phyloP scores from a whole-genome alignment of 2,888 invertebrate genomes.

The Quadroppia sp. region DNA sequence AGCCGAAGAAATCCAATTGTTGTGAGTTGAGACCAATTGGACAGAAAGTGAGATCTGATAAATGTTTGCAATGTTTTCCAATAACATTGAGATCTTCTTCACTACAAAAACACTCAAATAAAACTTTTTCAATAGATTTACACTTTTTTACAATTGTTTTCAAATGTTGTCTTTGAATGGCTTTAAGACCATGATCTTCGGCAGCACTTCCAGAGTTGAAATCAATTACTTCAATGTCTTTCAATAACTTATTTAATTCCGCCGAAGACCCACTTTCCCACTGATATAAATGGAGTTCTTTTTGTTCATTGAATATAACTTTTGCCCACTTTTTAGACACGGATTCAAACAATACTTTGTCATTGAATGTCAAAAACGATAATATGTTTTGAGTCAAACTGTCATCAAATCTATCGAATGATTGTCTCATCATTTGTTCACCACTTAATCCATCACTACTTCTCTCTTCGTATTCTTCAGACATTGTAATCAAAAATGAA shows the following conservation, averaged over 20 bases:
- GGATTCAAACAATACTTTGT: constrained; percentile 1
- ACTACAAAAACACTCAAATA: not conserved
- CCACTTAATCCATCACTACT: not conserved
- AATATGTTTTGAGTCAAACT: not conserved
- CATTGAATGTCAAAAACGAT: constrained; percentile 12
- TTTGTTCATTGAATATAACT: constrained; percentile 13
- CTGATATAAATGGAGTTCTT: not conserved
- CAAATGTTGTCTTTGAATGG: not conserved
- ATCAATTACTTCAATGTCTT: not conserved
- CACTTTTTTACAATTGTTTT: constrained; percentile 8
- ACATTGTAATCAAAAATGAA: no score
- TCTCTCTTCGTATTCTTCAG: not conserved
- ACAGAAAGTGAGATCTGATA: not conserved
- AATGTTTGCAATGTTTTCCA: not conserved
- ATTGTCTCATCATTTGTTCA: not conserved
- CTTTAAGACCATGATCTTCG: not conserved
- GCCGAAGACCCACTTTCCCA: not conserved
- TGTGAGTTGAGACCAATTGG: not conserved
- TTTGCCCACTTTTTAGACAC: not conserved
- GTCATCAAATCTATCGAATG: constrained; percentile 3
- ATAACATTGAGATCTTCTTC: not conserved
- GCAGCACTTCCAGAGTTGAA: not conserved
- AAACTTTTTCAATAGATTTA: not conserved
- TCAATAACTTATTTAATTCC: not conserved
- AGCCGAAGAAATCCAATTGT: not conserved